Percentiles rank a stretch among this genome's conserved stretches.
These are phyloP conservation scores for Eulemur coronatus DNA, from an alignment of 2,797 vertebrate species.

Conservation along the genomic window DNA sequence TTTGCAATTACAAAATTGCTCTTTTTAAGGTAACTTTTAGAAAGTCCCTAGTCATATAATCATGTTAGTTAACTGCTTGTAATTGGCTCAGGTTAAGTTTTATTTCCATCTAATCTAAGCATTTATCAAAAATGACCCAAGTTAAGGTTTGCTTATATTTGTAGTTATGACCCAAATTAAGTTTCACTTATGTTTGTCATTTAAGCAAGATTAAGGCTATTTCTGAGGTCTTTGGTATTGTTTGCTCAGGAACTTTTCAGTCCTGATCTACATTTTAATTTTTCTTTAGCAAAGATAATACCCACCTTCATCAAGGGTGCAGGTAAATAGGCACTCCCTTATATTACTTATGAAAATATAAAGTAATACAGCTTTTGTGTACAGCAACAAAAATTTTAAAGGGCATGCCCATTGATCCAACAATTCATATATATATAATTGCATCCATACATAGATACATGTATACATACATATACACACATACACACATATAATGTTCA, in stretches of 20 bases:
- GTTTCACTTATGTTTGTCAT: not conserved
- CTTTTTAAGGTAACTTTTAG: not conserved
- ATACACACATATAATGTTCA: not conserved
- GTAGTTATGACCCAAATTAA: not conserved
- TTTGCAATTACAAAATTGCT: not conserved
- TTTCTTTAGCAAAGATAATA: not conserved
- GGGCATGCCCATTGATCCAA: not conserved
- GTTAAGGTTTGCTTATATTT: not conserved
- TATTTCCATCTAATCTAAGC: not conserved
- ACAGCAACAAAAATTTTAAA: not conserved
- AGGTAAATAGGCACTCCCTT: not conserved
- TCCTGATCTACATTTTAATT: not conserved
- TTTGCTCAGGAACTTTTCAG: not conserved
- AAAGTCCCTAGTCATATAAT: not conserved
- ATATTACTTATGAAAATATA: not conserved
- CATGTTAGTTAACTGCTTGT: not conserved
- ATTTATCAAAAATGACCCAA: not conserved
- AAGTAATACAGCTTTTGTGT: not conserved
- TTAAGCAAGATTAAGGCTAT: not conserved
- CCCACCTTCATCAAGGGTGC: not conserved
- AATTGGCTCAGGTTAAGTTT: not conserved
- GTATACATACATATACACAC: not conserved
- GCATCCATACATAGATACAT: not conserved
- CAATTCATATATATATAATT: not conserved
- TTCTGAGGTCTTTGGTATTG: not conserved